Evolutionary conservation across 30 jellyfish, hydroid and myxozoan genomes (phyloP).

Genomic region (Chironex yamaguchii): DNA sequence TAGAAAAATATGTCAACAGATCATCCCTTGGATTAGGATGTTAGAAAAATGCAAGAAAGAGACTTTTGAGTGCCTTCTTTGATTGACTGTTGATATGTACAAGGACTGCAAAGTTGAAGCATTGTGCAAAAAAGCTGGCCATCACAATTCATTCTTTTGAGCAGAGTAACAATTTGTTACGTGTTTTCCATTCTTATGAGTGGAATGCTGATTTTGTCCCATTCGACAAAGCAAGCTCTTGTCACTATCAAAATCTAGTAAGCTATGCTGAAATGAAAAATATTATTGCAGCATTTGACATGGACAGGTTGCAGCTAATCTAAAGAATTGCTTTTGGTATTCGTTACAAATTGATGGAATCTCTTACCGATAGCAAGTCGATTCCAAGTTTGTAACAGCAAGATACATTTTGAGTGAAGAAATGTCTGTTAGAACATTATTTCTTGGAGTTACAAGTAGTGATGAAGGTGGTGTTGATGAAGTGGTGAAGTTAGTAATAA

Average conservation of each 20-base stretch:
- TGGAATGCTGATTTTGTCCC: conserved; percentile 33
- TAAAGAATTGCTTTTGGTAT: conserved; percentile 31
- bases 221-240: conserved; percentile 15
- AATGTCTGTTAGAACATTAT: conserved; percentile 35
- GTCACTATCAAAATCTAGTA: conserved; percentile 41
- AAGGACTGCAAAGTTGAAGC: conserved; percentile 31
- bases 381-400: conserved; percentile 53
- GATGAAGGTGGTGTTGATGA: conserved; percentile 57
- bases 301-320: neutral
- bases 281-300: conserved; percentile 23
- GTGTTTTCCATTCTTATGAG: conserved; percentile 6
- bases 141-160: conserved; percentile 34
- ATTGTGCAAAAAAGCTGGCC: conserved; percentile 60
- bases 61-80: conserved; percentile 2
- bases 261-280: conserved; percentile 44
- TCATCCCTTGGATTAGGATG: conserved; percentile 30
- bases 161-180: conserved; percentile 41
- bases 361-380: conserved; percentile 28
- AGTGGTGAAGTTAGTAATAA: conserved; percentile 4
- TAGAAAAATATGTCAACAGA: conserved; percentile 24
- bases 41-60: neutral
- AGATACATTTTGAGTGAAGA: conserved; percentile 34
- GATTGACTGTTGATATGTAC: conserved; percentile 27
- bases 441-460: conserved; percentile 67
- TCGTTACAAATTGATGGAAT: conserved; percentile 42